A percentile compares a stretch with the other conserved stretches of the same genome.
These are phyloP conservation scores for Rafetus swinhoei DNA, from an alignment of 2,113 vertebrate genomes.

Conservation along the genomic window DNA sequence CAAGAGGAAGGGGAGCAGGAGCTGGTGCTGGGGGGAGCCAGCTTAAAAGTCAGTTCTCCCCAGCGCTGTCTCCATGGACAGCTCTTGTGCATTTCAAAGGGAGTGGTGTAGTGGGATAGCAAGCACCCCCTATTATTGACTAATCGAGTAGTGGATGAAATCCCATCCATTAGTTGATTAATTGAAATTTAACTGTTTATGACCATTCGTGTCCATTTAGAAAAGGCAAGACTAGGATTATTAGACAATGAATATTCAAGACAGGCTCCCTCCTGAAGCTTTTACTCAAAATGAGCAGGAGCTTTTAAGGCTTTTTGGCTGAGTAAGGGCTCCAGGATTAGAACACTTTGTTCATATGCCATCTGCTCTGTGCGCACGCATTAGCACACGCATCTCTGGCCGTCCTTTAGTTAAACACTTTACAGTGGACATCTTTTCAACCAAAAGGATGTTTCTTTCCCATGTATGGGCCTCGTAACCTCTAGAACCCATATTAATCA, in stretches of 20 bases:
- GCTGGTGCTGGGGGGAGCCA: too few relatives aligned
- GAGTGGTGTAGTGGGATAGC: too few relatives aligned
- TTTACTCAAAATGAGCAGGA: neutral
- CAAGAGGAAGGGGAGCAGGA: too few relatives aligned
- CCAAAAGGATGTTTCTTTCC: neutral
- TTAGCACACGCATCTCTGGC: too few relatives aligned
- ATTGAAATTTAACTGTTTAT: too few relatives aligned
- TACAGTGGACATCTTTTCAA: neutral
- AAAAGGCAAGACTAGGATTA: neutral
- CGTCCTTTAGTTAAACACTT: neutral
- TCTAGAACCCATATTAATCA: neutral
- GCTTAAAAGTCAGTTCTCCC: too few relatives aligned
- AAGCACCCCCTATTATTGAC: too few relatives aligned
- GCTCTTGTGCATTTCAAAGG: too few relatives aligned
- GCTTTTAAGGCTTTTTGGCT: neutral
- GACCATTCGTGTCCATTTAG: neutral
- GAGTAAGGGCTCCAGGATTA: slow-evolving; percentile 27
- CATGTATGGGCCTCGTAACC: neutral
- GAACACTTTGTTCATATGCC: neutral
- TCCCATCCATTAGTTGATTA: too few relatives aligned
- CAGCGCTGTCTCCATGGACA: too few relatives aligned
- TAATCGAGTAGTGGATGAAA: too few relatives aligned
- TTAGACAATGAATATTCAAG: slow-evolving; percentile 7
- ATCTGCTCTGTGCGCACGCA: neutral
- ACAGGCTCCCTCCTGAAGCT: neutral